Evolutionary conservation across 2,113 vertebrate species (phyloP).

Genomic region (Anas platyrhynchos): DNA sequence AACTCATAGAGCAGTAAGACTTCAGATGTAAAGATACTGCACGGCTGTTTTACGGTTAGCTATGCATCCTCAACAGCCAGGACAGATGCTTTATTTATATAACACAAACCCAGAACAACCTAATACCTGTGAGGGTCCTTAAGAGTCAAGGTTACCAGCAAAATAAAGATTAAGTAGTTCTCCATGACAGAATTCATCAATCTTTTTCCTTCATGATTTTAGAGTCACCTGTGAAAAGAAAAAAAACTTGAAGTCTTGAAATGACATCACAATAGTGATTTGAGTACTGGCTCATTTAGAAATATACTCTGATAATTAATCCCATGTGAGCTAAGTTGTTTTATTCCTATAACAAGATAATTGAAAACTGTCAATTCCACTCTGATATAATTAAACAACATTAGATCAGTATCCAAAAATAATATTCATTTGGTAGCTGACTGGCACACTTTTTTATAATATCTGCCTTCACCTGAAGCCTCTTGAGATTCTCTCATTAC

Average conservation of each 20-base stretch:
- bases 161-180: constrained; percentile 39
- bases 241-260: neutral
- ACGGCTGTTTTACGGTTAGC: neutral
- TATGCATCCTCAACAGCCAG: neutral
- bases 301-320: constrained; percentile 10
- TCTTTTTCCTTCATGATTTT: constrained; percentile 13
- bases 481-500: neutral
- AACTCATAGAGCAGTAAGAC: neutral
- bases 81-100: neutral
- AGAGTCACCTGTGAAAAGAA: constrained; percentile 5
- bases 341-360: constrained; percentile 13
- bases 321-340: constrained; percentile 1
- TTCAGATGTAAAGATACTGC: neutral
- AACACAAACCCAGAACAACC: neutral
- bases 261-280: neutral
- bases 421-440: constrained; percentile 26
- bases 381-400: constrained; percentile 23
- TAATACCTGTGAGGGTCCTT: neutral
- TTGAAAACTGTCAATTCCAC: constrained; percentile 26
- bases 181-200: constrained; percentile 22
- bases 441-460: constrained; percentile 18
- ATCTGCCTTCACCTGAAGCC: neutral
- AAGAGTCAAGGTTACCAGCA: neutral
- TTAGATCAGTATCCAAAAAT: constrained; percentile 32
- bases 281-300: neutral